phyloP scores from a whole-genome alignment of 2,113 vertebrate genomes.

The Crotalus helleri region DNA sequence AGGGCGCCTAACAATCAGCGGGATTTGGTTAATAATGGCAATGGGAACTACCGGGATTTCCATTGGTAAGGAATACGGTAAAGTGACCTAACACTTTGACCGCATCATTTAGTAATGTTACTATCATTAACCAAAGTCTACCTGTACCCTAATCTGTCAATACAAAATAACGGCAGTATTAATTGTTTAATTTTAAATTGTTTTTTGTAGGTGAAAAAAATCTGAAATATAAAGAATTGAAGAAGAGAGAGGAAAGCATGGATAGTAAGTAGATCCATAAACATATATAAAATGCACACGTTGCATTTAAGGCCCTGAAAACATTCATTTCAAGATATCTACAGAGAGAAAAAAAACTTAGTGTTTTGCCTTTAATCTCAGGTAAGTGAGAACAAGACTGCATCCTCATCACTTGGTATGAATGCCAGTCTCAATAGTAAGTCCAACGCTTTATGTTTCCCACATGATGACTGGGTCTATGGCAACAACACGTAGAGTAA shows the following conservation, averaged over 20 bases:
- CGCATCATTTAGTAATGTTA: not conserved
- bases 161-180: not conserved
- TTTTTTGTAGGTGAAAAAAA: slow-evolving; percentile 83
- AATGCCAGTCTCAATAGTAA: not conserved
- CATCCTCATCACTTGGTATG: not conserved
- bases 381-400: not conserved
- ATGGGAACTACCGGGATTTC: not conserved
- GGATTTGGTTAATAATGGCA: not conserved
- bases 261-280: slow-evolving; percentile 79
- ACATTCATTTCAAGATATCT: not conserved
- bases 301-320: not conserved
- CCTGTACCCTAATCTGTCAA: not conserved
- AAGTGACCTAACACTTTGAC: not conserved
- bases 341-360: not conserved
- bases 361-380: not conserved
- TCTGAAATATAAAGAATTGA: slow-evolving; percentile 91
- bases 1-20: not conserved
- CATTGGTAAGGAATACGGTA: not conserved
- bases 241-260: slow-evolving; percentile 88
- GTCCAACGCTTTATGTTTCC: not conserved
- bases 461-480: not conserved
- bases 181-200: slow-evolving; percentile 8
- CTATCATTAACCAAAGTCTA: not conserved
- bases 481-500: rapidly evolving
- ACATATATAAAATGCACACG: not conserved